Percentiles rank a stretch among this genome's conserved stretches.
phyloP scores from a whole-genome alignment of 2,888 invertebrate genomes.

The Andrena fulva region DNA sequence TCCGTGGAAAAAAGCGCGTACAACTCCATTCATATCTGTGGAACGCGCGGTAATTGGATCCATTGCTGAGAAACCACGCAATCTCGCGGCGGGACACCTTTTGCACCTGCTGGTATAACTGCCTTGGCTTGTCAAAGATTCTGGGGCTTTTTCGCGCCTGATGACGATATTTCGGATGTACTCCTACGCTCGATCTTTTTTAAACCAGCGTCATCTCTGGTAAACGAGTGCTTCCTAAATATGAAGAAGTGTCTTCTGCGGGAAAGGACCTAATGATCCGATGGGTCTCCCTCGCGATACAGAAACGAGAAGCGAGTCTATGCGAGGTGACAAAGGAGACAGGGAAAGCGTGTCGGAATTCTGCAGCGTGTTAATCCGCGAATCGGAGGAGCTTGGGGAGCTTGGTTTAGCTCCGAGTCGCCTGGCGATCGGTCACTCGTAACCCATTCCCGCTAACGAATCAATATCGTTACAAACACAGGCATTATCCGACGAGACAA shows the following conservation, averaged over 20 bases:
- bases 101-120: constrained; percentile 40
- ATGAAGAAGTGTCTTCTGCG: too few relatives aligned
- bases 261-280: too few relatives aligned
- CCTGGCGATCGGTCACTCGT: constrained; percentile 34
- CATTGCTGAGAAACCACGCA: constrained; percentile 50
- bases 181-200: too few relatives aligned
- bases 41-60: constrained; percentile 53
- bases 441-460: constrained; percentile 56
- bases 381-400: constrained; percentile 7
- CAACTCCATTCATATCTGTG: constrained; percentile 41
- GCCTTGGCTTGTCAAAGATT: too few relatives aligned
- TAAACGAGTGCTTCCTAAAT: too few relatives aligned
- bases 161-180: too few relatives aligned
- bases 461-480: constrained; percentile 67
- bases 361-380: constrained; percentile 18
- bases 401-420: constrained; percentile 38
- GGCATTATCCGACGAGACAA: constrained; percentile 68
- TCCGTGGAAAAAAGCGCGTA: background rate
- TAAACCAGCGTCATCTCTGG: too few relatives aligned
- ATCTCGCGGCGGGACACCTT: constrained; percentile 16
- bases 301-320: too few relatives aligned
- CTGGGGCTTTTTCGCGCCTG: too few relatives aligned
- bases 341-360: too few relatives aligned
- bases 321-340: too few relatives aligned
- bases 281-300: too few relatives aligned